Conservation (phyloP, 2,888 invertebrate species). For the Pyralis farinalis region DNA sequence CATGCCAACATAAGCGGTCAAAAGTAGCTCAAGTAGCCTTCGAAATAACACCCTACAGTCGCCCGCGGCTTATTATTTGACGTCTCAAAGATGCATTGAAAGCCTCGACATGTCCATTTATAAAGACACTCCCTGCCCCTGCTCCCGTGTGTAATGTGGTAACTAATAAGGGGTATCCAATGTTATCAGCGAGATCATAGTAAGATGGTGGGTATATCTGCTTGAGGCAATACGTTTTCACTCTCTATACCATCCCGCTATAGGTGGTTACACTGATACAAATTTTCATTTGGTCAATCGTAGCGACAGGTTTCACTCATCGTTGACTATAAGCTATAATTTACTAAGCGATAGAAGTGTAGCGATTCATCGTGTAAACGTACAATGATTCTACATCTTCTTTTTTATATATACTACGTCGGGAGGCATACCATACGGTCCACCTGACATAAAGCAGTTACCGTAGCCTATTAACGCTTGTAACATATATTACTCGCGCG, state of each 20-base stretch:
- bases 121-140: slow-evolving; percentile 13
- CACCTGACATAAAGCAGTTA: no score
- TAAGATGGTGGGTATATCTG: slow-evolving; percentile 38
- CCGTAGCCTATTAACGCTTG: no score
- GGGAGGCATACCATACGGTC: no score
- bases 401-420: no score
- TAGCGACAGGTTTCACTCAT: slow-evolving; percentile 56
- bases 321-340: slow-evolving; percentile 28
- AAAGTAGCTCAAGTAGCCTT: slow-evolving; percentile 33
- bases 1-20: slow-evolving; percentile 41
- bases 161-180: slow-evolving; percentile 5
- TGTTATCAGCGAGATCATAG: slow-evolving; percentile 29
- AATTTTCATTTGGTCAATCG: slow-evolving; percentile 65
- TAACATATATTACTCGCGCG: no score
- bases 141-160: background rate
- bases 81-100: slow-evolving; percentile 49
- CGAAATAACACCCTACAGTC: slow-evolving; percentile 44
- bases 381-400: no score
- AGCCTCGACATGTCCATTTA: slow-evolving; percentile 19
- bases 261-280: slow-evolving; percentile 61
- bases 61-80: slow-evolving; percentile 40
- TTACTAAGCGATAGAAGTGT: no score
- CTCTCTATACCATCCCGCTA: slow-evolving; percentile 69
- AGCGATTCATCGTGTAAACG: no score
- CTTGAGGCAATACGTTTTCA: slow-evolving; percentile 54